These are phyloP conservation scores for Acanthisitta chloris DNA, from an alignment of 2,113 vertebrate species.

Conservation along the genomic window DNA sequence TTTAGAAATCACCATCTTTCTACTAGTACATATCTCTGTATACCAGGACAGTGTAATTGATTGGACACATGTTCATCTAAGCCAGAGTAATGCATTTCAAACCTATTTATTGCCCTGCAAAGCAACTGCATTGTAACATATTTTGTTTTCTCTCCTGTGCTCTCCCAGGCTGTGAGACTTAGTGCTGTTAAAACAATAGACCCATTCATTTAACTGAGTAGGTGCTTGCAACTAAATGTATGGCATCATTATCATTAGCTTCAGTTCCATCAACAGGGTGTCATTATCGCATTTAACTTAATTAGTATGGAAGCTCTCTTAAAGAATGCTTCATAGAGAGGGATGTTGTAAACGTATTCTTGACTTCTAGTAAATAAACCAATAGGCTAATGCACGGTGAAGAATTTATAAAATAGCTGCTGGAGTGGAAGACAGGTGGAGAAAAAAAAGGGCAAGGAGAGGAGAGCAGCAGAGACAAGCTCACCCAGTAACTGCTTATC, in stretches of 20 bases:
- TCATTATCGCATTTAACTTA: slow-evolving; percentile 68
- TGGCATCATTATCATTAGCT: slow-evolving; percentile 54
- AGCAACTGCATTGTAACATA: neutral
- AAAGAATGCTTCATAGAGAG: slow-evolving; percentile 34
- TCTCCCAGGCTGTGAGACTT: neutral
- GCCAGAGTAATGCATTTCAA: slow-evolving; percentile 26
- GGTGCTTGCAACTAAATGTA: slow-evolving; percentile 53
- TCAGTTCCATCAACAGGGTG: slow-evolving; percentile 50
- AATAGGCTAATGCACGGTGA: slow-evolving; percentile 30
- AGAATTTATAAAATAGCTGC: slow-evolving; percentile 11
- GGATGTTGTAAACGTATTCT: slow-evolving; percentile 27
- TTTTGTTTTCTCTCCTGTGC: neutral
- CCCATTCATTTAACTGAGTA: slow-evolving; percentile 39
- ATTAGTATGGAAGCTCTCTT: slow-evolving; percentile 55
- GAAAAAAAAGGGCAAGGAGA: neutral
- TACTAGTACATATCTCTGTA: neutral
- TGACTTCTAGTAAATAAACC: slow-evolving; percentile 55
- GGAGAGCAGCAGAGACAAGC: neutral
- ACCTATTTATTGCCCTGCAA: slow-evolving; percentile 30
- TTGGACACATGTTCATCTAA: neutral
- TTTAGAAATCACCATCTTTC: slow-evolving; percentile 26
- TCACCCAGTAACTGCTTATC: neutral
- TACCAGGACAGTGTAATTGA: neutral
- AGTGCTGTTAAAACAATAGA: slow-evolving; percentile 13
- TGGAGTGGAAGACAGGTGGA: neutral